Evolutionary conservation across 2,797 vertebrate species (phyloP), one percentile per base, ranked within the genome.

Genomic region (Perodicticus potto): DNA sequence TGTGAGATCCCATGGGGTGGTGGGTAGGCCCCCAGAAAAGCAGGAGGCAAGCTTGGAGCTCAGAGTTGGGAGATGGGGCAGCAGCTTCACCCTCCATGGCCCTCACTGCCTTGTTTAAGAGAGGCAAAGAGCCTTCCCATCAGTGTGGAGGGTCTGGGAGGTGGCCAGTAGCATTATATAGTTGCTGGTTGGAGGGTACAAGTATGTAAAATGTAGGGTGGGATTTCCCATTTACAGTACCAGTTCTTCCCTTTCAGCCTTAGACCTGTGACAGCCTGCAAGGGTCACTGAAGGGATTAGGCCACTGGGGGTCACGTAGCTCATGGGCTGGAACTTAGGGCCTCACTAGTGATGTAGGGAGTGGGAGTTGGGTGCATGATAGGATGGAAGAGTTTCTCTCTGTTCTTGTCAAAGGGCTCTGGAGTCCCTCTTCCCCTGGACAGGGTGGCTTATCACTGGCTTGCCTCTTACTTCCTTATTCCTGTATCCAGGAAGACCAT

Each of bases 391-490:
- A 88, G 17, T n/a, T 49, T 49, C 40, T 59, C n/a, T 25, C 16
- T 3, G 19, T 88, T 82, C 82, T 78, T 80, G 19, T 76, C 20
- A 10, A 17, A 94, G 25, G 32, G 40, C 80, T 32, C 73, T 43
- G 0, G 65, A 55, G 85, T 59, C 57, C 81, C 40, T 91, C 53
- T 96, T 83, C 23, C 53, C 5, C 72, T 65, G 57, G 94, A 82
- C 45, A 80, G 61, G 14, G 43, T 87, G 29, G 53, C 89, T 93
- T 49, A 9, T 37, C 77, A 83, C 69, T 91, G 76, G 69, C 65
- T 27, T 40, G 40, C 32, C 27, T 92, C 72, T 22, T 12, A 69
- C 88, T 97, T 96, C 96, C 88, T 89, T 74, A 37, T 93, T 97
- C 43, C 32, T 73, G 5, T 25, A 70, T 63, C 67, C 0, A 0